Percentiles rank a stretch among this genome's conserved stretches.
Conservation (phyloP, 2,113 vertebrate species). For the Hippocampus barbouri region DNA sequence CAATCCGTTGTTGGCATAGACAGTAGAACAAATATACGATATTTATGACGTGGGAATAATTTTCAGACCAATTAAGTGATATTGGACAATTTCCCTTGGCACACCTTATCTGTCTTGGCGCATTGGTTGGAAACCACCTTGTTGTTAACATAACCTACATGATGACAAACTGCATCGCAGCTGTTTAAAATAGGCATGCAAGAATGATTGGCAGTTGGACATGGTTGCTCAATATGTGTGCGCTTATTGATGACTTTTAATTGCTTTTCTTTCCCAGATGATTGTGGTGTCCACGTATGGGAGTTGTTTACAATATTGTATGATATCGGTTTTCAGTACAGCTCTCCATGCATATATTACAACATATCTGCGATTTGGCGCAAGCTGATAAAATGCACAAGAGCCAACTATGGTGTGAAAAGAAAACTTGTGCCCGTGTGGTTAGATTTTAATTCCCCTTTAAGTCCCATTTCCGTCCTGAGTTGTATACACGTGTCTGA, state of each 20-base stretch:
- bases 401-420: not conserved
- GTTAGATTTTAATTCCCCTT: not conserved
- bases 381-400: not conserved
- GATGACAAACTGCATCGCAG: not conserved
- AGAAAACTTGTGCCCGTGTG: conserved; percentile 4
- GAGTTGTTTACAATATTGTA: not conserved
- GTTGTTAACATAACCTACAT: not conserved
- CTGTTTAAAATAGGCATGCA: not conserved
- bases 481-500: no score
- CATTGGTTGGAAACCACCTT: not conserved
- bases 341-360: conserved; percentile 5
- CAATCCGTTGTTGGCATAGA: not conserved
- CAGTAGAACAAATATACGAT: not conserved
- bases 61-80: not conserved
- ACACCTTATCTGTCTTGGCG: no score
- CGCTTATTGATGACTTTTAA: not conserved
- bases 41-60: not conserved
- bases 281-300: not conserved
- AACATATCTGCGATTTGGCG: conserved; percentile 12
- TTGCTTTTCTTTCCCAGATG: not conserved
- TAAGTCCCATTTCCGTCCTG: not conserved
- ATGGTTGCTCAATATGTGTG: not conserved
- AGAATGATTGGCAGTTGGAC: not conserved
- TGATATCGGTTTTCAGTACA: not conserved
- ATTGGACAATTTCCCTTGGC: no score